These are phyloP conservation scores for Ormyrus labotus DNA, from an alignment of 2,888 invertebrate genomes.

Conservation along the genomic window DNA sequence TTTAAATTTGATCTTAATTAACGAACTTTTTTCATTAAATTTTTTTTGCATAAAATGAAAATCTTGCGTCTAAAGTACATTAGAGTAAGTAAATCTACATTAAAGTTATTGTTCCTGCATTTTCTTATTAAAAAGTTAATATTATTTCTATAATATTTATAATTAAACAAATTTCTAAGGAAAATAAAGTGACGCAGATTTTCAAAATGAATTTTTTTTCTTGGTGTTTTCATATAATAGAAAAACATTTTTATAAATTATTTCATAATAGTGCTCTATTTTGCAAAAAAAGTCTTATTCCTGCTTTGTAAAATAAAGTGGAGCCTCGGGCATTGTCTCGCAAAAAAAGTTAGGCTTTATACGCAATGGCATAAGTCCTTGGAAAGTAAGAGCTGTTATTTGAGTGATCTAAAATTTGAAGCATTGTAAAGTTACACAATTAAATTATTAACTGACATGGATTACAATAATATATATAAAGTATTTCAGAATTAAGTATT, in stretches of 20 bases:
- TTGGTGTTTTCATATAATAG: slow-evolving; percentile 3
- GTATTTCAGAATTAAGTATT: too few species aligned
- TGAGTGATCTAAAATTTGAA: too few species aligned
- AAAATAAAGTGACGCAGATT: slow-evolving; percentile 30
- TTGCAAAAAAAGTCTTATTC: slow-evolving; percentile 20
- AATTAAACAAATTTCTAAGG: not conserved
- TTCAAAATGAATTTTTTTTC: slow-evolving; percentile 27
- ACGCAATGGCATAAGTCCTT: not conserved
- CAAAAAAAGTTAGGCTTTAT: not conserved
- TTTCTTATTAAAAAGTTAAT: not conserved
- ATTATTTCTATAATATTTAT: slow-evolving; percentile 4
- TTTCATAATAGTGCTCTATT: slow-evolving; percentile 5
- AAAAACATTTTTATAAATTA: slow-evolving; percentile 33
- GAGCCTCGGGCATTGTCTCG: not conserved
- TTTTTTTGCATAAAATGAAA: slow-evolving; percentile 23
- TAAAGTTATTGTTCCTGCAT: slow-evolving; percentile 16
- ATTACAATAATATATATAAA: too few species aligned
- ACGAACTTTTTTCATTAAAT: slow-evolving; percentile 2
- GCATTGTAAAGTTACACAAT: too few species aligned
- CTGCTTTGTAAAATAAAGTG: slow-evolving; percentile 3
- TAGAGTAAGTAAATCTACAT: slow-evolving; percentile 4
- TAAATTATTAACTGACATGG: too few species aligned
- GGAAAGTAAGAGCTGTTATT: too few species aligned
- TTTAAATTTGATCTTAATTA: not conserved
- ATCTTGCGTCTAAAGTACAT: slow-evolving; percentile 1